Evolutionary conservation across 2,888 invertebrate genomes (phyloP), one percentile per base, ranked within the genome.

Genomic region (Synanthedon tipuliformis): DNA sequence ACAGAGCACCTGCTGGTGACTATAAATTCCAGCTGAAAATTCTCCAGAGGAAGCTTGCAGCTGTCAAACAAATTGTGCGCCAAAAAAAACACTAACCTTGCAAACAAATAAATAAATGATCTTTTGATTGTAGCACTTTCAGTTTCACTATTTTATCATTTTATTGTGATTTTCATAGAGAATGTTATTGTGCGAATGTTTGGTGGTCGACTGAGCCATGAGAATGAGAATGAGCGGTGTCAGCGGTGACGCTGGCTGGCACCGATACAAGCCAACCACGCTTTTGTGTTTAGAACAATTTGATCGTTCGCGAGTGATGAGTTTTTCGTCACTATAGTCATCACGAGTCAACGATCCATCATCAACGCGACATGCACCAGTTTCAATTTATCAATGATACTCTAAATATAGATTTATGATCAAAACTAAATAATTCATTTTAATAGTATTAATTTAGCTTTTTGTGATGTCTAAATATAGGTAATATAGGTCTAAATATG

Each of bases 171-270:
- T 54, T 59, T 57, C 58, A 56, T 60, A 63, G 67, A 65, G 66
- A 67, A 71, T 75, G 75, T 76, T 78, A 70, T 79, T 78, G 73
- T 74, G 65, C 58, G 71, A 71, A 66, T 75, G 81, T 73, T 78
- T 72, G 68, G 70, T 56, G 57, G 70, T 59, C 63, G 68, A 81
- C 79, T 81, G 80, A 78, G 58, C 62, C 55, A 34, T 34, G 23
- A 23, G 23, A 23, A 23, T 23, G 23, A 23, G 23, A 23, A 23
- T 23, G 45, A 45, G 4, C 45, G 16, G 23, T 52, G 68, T 10
- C 71, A 45, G 4, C 45, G 16, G 23, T 52, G 68, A 34, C 71
- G 68, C 67, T 66, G 65, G 71, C 72, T 79, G 82, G 79, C 81
- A 74, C 75, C 61, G 63, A 57, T 59, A 65, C 54, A 55, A 34